These are phyloP conservation scores for Pseudococcus longispinus DNA, from an alignment of 2,888 invertebrate genomes.

Conservation along the genomic window DNA sequence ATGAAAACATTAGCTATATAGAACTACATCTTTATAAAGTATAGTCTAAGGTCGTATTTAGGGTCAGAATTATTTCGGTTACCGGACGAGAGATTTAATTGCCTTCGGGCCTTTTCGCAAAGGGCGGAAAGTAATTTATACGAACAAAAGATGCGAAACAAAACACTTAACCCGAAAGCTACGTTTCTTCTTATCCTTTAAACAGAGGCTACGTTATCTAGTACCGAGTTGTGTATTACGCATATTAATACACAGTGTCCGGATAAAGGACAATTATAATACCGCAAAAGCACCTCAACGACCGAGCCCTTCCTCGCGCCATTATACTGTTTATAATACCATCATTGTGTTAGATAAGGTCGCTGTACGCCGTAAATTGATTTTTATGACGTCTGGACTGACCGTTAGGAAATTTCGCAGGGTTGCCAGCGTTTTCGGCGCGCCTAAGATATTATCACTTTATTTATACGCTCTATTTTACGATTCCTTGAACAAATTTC, in stretches of 20 bases:
- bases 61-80: conserved; percentile 41
- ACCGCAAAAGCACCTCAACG: conserved; percentile 51
- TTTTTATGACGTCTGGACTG: conserved; percentile 53
- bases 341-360: conserved; percentile 51
- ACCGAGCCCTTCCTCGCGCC: neutral
- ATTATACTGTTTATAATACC: conserved; percentile 51
- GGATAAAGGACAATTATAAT: conserved; percentile 53
- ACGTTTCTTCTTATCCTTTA: conserved; percentile 46
- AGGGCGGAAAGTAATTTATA: conserved; percentile 41
- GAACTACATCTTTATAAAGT: conserved; percentile 20
- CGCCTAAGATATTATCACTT: conserved; percentile 26
- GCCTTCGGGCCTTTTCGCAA: conserved; percentile 40
- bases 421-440: conserved; percentile 16
- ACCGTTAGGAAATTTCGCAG: conserved; percentile 40
- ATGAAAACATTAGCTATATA: conserved; percentile 11
- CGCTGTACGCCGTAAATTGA: conserved; percentile 48
- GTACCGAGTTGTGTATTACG: conserved; percentile 49
- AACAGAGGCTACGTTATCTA: conserved; percentile 34
- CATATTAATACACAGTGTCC: conserved; percentile 48
- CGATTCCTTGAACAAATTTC: conserved; percentile 38
- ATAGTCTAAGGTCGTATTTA: conserved; percentile 35
- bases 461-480: conserved; percentile 25
- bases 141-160: conserved; percentile 46
- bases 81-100: conserved; percentile 45
- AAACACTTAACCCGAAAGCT: conserved; percentile 46